Evolutionary conservation across 2,113 vertebrate species (phyloP), one percentile per base, ranked within the genome.

Genomic region (Todiramphus chloris): DNA sequence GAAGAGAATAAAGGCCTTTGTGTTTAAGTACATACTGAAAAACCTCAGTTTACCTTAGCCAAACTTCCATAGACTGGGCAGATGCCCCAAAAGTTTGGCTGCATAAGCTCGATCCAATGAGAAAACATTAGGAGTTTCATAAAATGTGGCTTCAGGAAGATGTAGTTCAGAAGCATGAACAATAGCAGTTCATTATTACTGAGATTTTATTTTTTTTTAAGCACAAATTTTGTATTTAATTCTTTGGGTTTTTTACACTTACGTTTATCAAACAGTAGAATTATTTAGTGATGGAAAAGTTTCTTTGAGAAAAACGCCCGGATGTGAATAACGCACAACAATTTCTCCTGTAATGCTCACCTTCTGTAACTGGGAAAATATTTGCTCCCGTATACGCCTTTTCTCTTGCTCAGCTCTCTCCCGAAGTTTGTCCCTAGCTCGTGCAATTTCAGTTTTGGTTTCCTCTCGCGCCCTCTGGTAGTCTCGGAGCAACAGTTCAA

Each of bases 381-480:
- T 97, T 97, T 99, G 98, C 76, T 99, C 98, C 90, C 98, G 98
- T 58, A 99, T 97, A 19, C 98, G 98, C 93, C 96, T 98, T 90
- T 99, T 99, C 90, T 99, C 99, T 94, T 98, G 98, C 89, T 99
- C 98, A 0, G 99, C 98, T 70, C 98, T 97, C 86, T 99, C 98
- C 46, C 98, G 94, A 39, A 99, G 98, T 69, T 98, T 98, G 53
- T 98, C 98, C 56, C 98, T 97, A 0, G 99, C 99, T 84, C 95
- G 98, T 6, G 99, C 98, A n/a, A 99, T 99, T 98, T 99, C 99
- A 1, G 96, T 97, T 97, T 98, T 98, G 77, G 99, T 98, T 94
- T 99, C 99, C 94, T 99, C 98, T 5, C 98, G 98, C 17, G 99
- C 99, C 60, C 90, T 98, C 78, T 98, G 98, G 77, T 99, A 99